phyloP scores from a whole-genome alignment of 2,888 invertebrate species.

The Leucania comma region DNA sequence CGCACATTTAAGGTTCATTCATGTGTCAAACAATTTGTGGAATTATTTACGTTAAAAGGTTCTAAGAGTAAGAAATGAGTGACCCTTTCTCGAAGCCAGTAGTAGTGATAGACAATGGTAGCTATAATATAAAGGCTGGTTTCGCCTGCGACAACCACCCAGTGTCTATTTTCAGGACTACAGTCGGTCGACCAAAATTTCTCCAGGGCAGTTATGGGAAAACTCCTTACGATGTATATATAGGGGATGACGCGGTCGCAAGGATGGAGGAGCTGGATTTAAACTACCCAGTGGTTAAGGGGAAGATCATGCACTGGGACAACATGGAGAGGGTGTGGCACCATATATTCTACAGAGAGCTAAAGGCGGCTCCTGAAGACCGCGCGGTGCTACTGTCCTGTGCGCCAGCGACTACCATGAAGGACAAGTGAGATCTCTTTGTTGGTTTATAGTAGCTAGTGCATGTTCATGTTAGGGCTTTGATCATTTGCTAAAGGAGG shows the following conservation, averaged over 20 bases:
- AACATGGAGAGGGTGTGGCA: constrained; percentile 86
- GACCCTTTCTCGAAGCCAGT: constrained; percentile 76
- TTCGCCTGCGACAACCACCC: constrained; percentile 87
- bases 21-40: neutral
- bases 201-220: constrained; percentile 77
- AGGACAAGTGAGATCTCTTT: constrained; percentile 77
- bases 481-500: too few relatives aligned
- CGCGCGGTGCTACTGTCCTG: constrained; percentile 77
- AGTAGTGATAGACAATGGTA: constrained; percentile 84
- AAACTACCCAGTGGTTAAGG: constrained; percentile 73
- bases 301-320: constrained; percentile 83
- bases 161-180: constrained; percentile 80
- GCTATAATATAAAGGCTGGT: constrained; percentile 82
- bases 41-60: neutral
- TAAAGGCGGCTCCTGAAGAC: constrained; percentile 85
- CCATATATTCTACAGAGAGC: constrained; percentile 80
- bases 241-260: constrained; percentile 78
- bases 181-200: constrained; percentile 81
- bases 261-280: constrained; percentile 74
- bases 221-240: constrained; percentile 78
- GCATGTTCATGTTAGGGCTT: too few relatives aligned
- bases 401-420: constrained; percentile 69
- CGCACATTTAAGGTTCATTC: constrained; percentile 25
- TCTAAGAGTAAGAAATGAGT: constrained; percentile 65
- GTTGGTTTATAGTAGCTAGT: too few relatives aligned